Percentiles rank a stretch among this genome's conserved stretches.
These are phyloP conservation scores for Criorhina ranunculi DNA, from an alignment of 2,888 invertebrate genomes.

Conservation along the genomic window DNA sequence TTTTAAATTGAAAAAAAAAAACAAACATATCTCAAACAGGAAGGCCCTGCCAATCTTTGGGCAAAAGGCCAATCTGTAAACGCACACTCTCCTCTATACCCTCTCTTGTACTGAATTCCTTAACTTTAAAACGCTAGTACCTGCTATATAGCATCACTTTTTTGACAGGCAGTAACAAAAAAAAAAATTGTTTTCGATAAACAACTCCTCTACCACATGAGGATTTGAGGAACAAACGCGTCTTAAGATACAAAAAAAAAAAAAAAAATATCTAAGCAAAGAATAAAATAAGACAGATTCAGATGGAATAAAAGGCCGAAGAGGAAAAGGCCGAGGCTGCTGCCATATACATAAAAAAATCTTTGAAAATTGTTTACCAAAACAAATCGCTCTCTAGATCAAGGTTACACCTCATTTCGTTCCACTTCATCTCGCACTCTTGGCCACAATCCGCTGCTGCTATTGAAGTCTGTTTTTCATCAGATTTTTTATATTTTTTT, in stretches of 20 bases:
- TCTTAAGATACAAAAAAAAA: conserved; percentile 2
- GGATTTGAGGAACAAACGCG: conserved; percentile 21
- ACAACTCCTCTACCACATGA: conserved; percentile 56
- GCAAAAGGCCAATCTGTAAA: conserved; percentile 42
- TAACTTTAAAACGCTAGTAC: conserved; percentile 38
- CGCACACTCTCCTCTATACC: conserved; percentile 16
- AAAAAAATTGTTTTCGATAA: conserved; percentile 62
- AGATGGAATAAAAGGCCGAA: conserved; percentile 28
- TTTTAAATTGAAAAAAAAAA: conserved; percentile 25
- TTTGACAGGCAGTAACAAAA: conserved; percentile 36
- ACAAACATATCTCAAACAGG: conserved; percentile 25
- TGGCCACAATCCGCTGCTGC: conserved; percentile 19
- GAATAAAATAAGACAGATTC: conserved; percentile 33
- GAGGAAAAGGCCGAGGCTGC: conserved; percentile 18
- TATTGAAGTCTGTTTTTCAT: conserved; percentile 34
- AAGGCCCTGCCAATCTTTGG: conserved; percentile 30
- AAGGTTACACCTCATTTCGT: conserved; percentile 67
- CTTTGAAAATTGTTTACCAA: conserved; percentile 68
- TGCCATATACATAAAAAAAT: conserved; percentile 13
- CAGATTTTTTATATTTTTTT: neutral
- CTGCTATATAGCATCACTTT: conserved; percentile 42
- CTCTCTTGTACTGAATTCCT: conserved; percentile 18
- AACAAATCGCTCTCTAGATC: conserved; percentile 73
- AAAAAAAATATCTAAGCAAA: conserved; percentile 25
- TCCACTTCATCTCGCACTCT: conserved; percentile 44